Evolutionary conservation across 2,113 vertebrate species (phyloP).

Genomic region (Oncorhynchus kisutch): DNA sequence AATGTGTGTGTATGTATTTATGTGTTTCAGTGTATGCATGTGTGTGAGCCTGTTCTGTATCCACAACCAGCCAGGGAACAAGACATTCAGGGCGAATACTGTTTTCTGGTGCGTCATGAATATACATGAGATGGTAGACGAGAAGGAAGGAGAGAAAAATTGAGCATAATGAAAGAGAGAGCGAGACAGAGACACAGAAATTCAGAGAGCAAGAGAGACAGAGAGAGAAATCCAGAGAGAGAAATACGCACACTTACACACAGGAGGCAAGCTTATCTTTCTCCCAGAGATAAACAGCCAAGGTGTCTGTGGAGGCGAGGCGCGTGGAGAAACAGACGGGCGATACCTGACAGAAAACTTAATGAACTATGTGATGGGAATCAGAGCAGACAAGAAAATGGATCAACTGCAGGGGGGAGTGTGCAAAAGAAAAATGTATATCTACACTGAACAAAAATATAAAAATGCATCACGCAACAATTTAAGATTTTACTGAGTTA

Average conservation of each 20-base stretch:
- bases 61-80: no score
- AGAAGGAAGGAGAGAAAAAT: neutral
- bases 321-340: no score
- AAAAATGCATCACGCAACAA: no score
- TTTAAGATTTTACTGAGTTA: no score
- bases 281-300: neutral
- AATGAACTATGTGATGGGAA: neutral
- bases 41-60: neutral
- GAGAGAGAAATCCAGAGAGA: conserved; percentile 2
- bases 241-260: neutral
- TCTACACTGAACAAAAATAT: no score
- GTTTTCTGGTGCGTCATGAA: neutral
- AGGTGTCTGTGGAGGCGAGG: no score
- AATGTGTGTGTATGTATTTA: neutral
- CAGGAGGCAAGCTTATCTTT: neutral
- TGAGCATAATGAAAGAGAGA: neutral
- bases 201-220: conserved; percentile 2
- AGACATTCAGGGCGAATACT: neutral
- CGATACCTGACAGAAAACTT: neutral
- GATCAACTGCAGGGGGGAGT: neutral
- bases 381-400: no score
- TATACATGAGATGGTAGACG: neutral
- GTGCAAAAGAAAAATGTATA: neutral
- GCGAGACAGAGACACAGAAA: neutral
- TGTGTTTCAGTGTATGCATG: no score